Evolutionary conservation across 2,888 invertebrate genomes (phyloP), one percentile per base, ranked within the genome.

Genomic region (Colostygia pectinataria): DNA sequence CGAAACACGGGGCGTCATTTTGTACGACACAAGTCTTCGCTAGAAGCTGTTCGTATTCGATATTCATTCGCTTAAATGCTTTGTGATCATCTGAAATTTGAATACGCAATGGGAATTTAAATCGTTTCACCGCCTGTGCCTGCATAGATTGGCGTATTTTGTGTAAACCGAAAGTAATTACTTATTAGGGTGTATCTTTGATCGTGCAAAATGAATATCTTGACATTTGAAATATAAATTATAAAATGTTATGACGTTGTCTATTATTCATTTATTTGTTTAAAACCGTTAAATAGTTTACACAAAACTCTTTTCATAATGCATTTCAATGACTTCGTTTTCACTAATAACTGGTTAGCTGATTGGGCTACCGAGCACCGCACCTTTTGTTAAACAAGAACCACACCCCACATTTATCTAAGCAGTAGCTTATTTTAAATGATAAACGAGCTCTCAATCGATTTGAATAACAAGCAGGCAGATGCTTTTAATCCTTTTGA

Each of bases 401-500:
- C 87, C 83, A 86, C 87, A 87, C 89, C 86, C 84, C 71, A 68
- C 80, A 81, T 83, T 86, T 87, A 85, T 88, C 83, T 88, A 87
- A 84, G 87, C 84, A 83, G 85, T 85, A 87, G 88, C 87, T 88
- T 90, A 83, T 88, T 87, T 85, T 76, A 85, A 87, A 87, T 89
- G 88, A 89, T 89, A 88, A 89, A 90, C 77, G 88, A 86, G 86
- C 85, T 83, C 85, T 81, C 86, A 78, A 90, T 89, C 85, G 87
- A 89, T 89, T 90, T 90, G 85, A 90, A 89, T 89, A 90, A 89
- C 86, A 90, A 90, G 82, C 80, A 83, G 86, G 88, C 90, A 90
- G 90, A 90, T 90, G 90, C 88, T 85, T 77, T 88, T 89, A 89
- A 90, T 90, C 90, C 90, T 85, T 89, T 89, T 90, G 86, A 89